phyloP scores from a whole-genome alignment of 2,888 invertebrate species.

The Eulithis prunata region DNA sequence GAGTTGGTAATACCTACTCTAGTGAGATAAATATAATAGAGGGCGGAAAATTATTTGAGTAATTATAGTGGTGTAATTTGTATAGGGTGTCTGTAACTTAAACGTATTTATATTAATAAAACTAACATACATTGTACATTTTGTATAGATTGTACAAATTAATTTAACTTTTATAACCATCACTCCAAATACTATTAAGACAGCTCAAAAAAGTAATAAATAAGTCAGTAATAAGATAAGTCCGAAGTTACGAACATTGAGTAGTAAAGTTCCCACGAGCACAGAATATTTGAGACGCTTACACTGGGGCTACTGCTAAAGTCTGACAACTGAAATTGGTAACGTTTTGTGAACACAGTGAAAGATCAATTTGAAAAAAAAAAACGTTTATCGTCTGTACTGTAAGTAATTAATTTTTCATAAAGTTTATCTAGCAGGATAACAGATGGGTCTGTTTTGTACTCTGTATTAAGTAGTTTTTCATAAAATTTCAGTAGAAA shows the following conservation, averaged over 20 bases:
- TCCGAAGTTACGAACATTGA: slow-evolving; percentile 5
- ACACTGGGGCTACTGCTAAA: slow-evolving; percentile 1
- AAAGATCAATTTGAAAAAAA: no score
- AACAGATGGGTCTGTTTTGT: no score
- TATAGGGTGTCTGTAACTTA: neutral
- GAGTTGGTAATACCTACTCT: slow-evolving; percentile 42
- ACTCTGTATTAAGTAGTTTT: no score
- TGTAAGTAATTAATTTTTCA: no score
- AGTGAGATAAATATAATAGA: slow-evolving; percentile 38
- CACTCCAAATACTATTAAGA: slow-evolving; percentile 32
- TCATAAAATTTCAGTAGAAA: no score
- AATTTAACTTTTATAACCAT: neutral
- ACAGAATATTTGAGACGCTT: neutral
- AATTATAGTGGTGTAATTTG: neutral
- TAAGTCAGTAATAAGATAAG: slow-evolving; percentile 5
- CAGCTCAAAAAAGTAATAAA: slow-evolving; percentile 31
- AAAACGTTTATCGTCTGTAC: no score
- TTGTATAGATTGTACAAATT: no score
- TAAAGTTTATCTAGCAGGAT: no score
- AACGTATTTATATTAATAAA: neutral
- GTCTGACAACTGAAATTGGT: neutral
- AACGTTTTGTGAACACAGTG: neutral
- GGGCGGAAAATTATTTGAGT: slow-evolving; percentile 23
- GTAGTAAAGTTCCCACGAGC: slow-evolving; percentile 29
- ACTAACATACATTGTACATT: no score